Percentiles rank a stretch among this genome's conserved stretches.
Conservation (phyloP, 2,797 vertebrate species). For the Sebastes kiyomatsui region DNA sequence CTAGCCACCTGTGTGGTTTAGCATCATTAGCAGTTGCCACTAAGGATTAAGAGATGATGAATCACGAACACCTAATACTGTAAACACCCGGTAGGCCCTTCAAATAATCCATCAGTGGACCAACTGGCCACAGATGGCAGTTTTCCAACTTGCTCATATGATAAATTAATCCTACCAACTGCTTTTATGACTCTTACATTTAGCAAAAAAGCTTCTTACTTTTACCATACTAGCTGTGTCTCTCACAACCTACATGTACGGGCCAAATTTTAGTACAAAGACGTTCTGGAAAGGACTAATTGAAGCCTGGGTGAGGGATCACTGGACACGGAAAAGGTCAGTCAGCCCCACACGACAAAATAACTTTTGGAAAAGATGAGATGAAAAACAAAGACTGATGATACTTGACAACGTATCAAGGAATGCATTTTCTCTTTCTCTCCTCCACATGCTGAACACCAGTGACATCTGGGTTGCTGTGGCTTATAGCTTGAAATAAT, state of each 20-base stretch:
- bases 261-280: background rate
- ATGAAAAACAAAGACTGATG: conserved; percentile 10
- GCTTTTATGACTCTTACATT: background rate
- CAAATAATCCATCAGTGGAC: background rate
- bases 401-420: conserved; percentile 20
- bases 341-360: background rate
- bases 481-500: conserved; percentile 37
- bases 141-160: background rate
- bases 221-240: background rate
- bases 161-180: background rate
- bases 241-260: background rate
- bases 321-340: conserved; percentile 11
- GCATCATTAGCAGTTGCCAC: background rate
- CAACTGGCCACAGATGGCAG: background rate
- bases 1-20: background rate
- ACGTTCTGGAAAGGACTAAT: background rate
- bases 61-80: background rate
- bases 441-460: conserved; percentile 15
- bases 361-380: background rate
- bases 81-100: background rate
- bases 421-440: conserved; percentile 3
- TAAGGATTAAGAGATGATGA: background rate
- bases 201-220: background rate
- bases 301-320: conserved; percentile 5
- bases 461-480: conserved; percentile 32